Evolutionary conservation across 2,888 invertebrate genomes (phyloP).

Genomic region (Loripinus fragilis): DNA sequence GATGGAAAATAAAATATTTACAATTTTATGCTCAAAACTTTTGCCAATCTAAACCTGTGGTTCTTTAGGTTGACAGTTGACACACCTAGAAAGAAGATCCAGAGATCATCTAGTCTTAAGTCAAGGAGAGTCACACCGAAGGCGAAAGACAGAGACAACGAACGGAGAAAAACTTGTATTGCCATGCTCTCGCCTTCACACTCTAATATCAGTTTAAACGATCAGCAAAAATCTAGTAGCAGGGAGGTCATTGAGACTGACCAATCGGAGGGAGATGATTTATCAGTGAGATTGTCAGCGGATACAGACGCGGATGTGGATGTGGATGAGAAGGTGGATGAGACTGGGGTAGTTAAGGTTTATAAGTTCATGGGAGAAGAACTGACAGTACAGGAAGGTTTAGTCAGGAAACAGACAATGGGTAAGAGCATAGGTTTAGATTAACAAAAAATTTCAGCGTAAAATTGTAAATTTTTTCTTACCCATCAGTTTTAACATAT

Average conservation of each 20-base stretch:
- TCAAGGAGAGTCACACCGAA: conserved; percentile 65
- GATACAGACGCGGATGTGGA: conserved; percentile 8
- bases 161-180: conserved; percentile 77
- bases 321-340: conserved; percentile 31
- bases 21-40: too few relatives aligned
- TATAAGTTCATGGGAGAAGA: conserved; percentile 71
- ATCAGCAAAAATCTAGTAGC: neutral
- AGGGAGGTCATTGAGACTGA: conserved; percentile 25
- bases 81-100: conserved; percentile 61
- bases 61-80: conserved; percentile 43
- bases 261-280: conserved; percentile 17
- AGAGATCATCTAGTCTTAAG: conserved; percentile 78
- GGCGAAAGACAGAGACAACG: conserved; percentile 64
- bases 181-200: conserved; percentile 71
- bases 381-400: conserved; percentile 68
- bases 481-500: too few relatives aligned
- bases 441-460: too few relatives aligned
- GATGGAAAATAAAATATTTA: too few relatives aligned
- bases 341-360: conserved; percentile 55
- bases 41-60: too few relatives aligned
- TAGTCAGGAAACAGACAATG: conserved; percentile 71
- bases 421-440: too few relatives aligned
- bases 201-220: conserved; percentile 35
- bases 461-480: too few relatives aligned
- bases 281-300: neutral